Evolutionary conservation across 2,797 vertebrate genomes (phyloP), one percentile per base, ranked within the genome.

Genomic region (Pelochelys cantorii): DNA sequence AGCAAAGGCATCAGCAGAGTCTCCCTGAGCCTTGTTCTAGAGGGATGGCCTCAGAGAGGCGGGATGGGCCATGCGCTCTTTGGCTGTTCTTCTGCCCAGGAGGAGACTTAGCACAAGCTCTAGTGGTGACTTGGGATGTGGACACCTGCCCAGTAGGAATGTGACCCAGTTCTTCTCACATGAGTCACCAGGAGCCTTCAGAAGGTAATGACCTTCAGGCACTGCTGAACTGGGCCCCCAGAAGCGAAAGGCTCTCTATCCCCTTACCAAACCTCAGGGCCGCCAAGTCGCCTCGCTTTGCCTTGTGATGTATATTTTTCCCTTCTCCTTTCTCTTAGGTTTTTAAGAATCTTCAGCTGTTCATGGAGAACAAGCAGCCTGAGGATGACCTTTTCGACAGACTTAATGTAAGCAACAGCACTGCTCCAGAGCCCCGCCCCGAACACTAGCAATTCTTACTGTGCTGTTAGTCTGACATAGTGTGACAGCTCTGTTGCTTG

Each of bases 361-460:
- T 99, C 97, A 98, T 99, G 98, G 99, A 99, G 97, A 99, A 99
- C 97, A 99, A 99, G 94, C 99, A 99, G 97, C 98, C 98, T 42
- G 99, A 99, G 90, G 99, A 99, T 83, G 99, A 99, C 97, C 99
- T 99, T 92, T 99, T 99, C 85, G 99, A 99, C 96, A 98, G 99
- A 96, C 98, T 99, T 92, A 99, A 99, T 97, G 99, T 99, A 98
- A 99, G 99, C 90, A 87, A 27, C 54, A 34, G 83, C 29, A 29
- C 12, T 17, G 14, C 25, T 15, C 52, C 48, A 29, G 74, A 52
- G 22, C 13, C 42, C 42, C 52, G 25, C 52, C 4, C 27, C 25
- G 29, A 77, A 10, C 13, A 25, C 37, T 80, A 23, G 23, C 11
- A 23, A 14, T n/a, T 31, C n/a, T 71, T 82, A 52, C n/a, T 84